Percentiles rank a stretch among this genome's conserved stretches.
Conservation (phyloP, 2,113 vertebrate genomes). For the Pyrgilauda ruficollis region DNA sequence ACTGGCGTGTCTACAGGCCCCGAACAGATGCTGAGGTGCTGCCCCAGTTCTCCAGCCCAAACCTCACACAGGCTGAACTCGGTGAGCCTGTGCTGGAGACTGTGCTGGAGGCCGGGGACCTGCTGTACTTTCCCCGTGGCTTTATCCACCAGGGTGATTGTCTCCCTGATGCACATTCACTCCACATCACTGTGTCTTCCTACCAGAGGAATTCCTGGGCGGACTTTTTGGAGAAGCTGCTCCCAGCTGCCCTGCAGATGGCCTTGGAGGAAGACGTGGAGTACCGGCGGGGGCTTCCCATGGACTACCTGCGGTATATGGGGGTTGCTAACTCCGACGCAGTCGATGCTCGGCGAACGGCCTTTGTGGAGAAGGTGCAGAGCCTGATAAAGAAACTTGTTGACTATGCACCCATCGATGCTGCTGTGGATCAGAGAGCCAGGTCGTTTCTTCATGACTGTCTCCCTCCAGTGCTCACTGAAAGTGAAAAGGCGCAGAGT, state of each 20-base stretch:
- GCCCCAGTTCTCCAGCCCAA: constrained; percentile 73
- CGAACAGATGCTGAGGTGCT: constrained; percentile 69
- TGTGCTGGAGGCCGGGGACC: constrained; percentile 87
- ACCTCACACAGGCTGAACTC: constrained; percentile 83
- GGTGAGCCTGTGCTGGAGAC: constrained; percentile 87
- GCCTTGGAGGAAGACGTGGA: constrained; percentile 92
- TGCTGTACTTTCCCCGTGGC: constrained; percentile 94
- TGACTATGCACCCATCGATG: constrained; percentile 86
- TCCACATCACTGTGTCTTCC: constrained; percentile 94
- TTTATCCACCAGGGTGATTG: constrained; percentile 94
- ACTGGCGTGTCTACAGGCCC: constrained; percentile 91
- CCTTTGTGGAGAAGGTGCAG: constrained; percentile 81
- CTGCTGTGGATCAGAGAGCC: constrained; percentile 92
- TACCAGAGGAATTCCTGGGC: constrained; percentile 96
- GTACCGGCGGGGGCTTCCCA: constrained; percentile 87
- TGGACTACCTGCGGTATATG: constrained; percentile 90
- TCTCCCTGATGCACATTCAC: constrained; percentile 83
- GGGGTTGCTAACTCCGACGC: constrained; percentile 87
- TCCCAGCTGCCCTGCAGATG: constrained; percentile 88
- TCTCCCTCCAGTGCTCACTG: constrained; percentile 84
- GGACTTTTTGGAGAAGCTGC: constrained; percentile 85
- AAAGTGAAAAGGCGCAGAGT: constrained; percentile 80
- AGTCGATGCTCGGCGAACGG: constrained; percentile 75
- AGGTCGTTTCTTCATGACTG: constrained; percentile 90
- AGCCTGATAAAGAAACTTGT: constrained; percentile 82